Conservation (phyloP, 2,797 vertebrate genomes). For the Choloepus didactylus region DNA sequence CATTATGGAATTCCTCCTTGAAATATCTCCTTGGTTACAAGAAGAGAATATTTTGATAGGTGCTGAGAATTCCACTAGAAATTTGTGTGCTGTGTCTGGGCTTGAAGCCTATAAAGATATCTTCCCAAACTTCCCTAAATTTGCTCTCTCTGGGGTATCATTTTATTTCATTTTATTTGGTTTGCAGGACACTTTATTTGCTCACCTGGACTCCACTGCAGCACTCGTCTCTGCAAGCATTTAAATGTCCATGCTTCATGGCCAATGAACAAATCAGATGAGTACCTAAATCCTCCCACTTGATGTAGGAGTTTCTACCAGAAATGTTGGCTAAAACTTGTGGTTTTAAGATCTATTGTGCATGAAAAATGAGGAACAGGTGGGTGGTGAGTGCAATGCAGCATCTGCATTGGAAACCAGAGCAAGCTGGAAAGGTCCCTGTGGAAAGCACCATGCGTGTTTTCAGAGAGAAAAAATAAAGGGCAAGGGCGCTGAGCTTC, state of each 20-base stretch:
- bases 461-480: constrained; percentile 64
- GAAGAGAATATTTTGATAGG: constrained; percentile 52
- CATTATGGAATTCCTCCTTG: constrained; percentile 60
- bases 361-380: constrained; percentile 79
- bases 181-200: constrained; percentile 57
- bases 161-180: constrained; percentile 58
- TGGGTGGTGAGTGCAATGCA: constrained; percentile 71
- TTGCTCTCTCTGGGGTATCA: not conserved
- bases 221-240: constrained; percentile 1
- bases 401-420: constrained; percentile 67
- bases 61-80: constrained; percentile 60
- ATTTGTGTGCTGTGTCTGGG: not conserved
- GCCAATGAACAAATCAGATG: constrained; percentile 64
- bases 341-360: constrained; percentile 74
- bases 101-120: constrained; percentile 7
- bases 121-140: not conserved
- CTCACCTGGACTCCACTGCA: constrained; percentile 7
- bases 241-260: constrained; percentile 28
- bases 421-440: constrained; percentile 62
- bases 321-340: constrained; percentile 65
- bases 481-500: not conserved
- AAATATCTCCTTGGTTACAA: constrained; percentile 49
- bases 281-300: constrained; percentile 68
- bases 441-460: constrained; percentile 41
- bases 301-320: constrained; percentile 71